Base-by-base conservation (phyloP, 2,888 invertebrate species). In the Chymomyza fuscimana region DNA sequence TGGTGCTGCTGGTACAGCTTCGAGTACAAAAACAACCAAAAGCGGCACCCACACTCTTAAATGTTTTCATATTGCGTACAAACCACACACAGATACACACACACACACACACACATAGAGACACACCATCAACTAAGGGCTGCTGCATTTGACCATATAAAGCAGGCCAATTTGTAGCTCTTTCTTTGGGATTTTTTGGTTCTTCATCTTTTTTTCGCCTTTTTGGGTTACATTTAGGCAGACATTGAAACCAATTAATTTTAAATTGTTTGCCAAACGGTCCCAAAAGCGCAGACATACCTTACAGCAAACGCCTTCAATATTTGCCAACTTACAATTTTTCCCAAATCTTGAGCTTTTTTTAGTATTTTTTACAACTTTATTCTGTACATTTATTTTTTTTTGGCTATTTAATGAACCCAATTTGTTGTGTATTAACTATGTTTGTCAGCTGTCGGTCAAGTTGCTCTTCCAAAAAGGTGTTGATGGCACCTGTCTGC, bases 211-310 rank as follows among this genome's bases (percentile, higher is more conserved):
- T 58, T 58, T 58, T 25, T 29, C 25, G 22, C 15, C 5, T 25
- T 15, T 25, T 19, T 58, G 58, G 25, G 25, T 19, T 71, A 76
- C 76, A 78, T 74, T 72, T 69, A 10, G 15, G 62, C 77, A 74
- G 86, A 79, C 84, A 85, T 82, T 75, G 86, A 82, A 86, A 86
- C 82, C 86, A 86, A 86, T 86, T 86, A 86, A 85, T 86, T 86
- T 86, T 83, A 86, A 86, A 85, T 85, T 86, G 86, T 86, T 77
- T 76, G 70, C 56, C 19, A 40, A 56, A 25, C 56, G 22, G 4
- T 52, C 52, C 52, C n/a, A 40, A 40, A 40, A 40, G 40, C 40
- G 40, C 40, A 46, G 58, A 25, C 22, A 10, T 58, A 25, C 9
- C 32, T 25, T 15, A 36, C 40, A 60, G 25, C 58, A 60, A 32